phyloP scores from a whole-genome alignment of 2,797 vertebrate species.

The Sebastes jordani region DNA sequence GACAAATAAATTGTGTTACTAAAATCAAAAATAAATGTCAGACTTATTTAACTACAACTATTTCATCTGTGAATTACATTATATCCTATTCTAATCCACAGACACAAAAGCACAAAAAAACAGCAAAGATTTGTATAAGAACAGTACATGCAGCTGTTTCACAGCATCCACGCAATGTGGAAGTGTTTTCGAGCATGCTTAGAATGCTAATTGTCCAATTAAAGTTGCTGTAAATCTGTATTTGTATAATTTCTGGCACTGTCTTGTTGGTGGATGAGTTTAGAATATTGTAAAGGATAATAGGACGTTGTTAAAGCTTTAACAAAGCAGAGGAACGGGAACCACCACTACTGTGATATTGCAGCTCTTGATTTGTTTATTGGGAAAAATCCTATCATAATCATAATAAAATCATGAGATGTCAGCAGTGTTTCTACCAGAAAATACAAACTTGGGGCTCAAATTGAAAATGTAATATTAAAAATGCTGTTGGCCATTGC shows the following conservation, averaged over 20 bases:
- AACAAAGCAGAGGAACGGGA: background rate
- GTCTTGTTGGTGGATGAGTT: background rate
- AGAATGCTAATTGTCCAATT: background rate
- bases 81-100: background rate
- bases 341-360: background rate
- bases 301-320: background rate
- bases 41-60: background rate
- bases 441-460: background rate
- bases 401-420: background rate
- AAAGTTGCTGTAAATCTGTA: background rate
- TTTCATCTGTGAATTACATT: background rate
- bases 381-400: background rate
- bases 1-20: background rate
- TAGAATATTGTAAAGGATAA: background rate
- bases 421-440: background rate
- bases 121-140: background rate
- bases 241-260: background rate
- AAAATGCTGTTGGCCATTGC: background rate
- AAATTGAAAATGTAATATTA: background rate
- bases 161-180: background rate
- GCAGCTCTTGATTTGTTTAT: background rate
- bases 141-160: background rate
- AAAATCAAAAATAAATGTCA: background rate
- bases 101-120: background rate
- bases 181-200: background rate